Evolutionary conservation across 1,140 invertebrate genomes (phyloP).

Genomic region (Drosophila tani): DNA sequence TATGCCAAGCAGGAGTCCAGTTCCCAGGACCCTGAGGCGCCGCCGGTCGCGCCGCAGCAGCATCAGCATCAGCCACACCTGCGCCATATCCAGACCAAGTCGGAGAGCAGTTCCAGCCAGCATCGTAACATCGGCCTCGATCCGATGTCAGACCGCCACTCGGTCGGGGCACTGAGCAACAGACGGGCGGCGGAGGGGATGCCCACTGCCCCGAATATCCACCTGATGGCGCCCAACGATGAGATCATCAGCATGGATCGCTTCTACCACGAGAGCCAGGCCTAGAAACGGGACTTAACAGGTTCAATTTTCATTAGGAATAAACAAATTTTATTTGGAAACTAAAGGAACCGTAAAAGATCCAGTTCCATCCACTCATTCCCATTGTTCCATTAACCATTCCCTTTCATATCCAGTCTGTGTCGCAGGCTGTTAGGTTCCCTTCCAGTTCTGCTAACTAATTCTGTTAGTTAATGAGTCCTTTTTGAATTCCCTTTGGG

Average conservation of each 20-base stretch:
- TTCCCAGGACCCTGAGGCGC: background rate
- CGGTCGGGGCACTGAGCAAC: background rate
- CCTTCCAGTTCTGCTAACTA: constrained; percentile 1
- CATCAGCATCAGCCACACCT: background rate
- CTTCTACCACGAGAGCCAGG: constrained; percentile 58
- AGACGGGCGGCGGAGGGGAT: background rate
- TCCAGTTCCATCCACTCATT: background rate
- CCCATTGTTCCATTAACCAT: background rate
- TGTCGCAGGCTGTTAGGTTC: background rate
- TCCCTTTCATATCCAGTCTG: background rate
- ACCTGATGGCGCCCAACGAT: constrained; percentile 39
- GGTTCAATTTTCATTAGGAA: background rate
- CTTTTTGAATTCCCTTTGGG: constrained; percentile 16
- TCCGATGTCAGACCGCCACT: background rate
- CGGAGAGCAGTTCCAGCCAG: constrained; percentile 1
- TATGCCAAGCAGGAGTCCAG: constrained; percentile 14
- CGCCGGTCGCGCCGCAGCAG: background rate
- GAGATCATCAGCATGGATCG: constrained; percentile 55
- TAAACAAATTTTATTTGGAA: background rate
- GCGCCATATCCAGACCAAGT: constrained; percentile 6
- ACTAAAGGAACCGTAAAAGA: background rate
- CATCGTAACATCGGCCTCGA: constrained; percentile 3
- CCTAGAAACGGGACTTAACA: background rate
- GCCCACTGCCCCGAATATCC: constrained; percentile 11
- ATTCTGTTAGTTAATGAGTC: constrained; percentile 13